Base-by-base conservation (phyloP, 2,888 invertebrate genomes). In the Barypeithes pellucidus region DNA sequence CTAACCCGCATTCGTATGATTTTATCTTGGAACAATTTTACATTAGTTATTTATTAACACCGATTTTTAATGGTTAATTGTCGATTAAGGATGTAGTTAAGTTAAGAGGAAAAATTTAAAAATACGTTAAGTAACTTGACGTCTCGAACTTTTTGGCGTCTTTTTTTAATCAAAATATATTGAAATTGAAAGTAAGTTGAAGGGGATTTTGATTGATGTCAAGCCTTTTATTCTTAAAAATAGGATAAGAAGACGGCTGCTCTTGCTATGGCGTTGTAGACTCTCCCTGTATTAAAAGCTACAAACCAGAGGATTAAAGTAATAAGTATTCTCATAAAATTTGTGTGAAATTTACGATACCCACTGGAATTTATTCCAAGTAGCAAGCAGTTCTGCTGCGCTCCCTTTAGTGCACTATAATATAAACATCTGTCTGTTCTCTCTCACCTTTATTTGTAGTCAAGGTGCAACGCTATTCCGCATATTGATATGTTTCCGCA, bases 361-460 rank as follows among this genome's bases (percentile, higher is more conserved):
- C 20, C 47, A 20, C 8, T 7, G 20, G 47, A 9, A 20, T 20
- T 20, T 20, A 18, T 18, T 20, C 47, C 20, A 47, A 47, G 47
- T 18, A 18, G 47, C 20, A 8, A 20, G 47, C 47, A 47, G 8
- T 20, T 47, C 20, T 20, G 20, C 20, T 9, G 47, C 2, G 29
- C 29, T 47, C 20, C 18, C 45, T 16, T 18, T 16, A 2, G 18
- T 45, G 18, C 45, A 29, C 29, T 29, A 29, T n/a, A 41, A 12
- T 11, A 43, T 4, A 43, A 22, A 8, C 20, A 47, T 22, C 20
- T 47, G 20, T 47, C 18, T 11, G 18, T 47, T 47, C 18, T 9
- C 47, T 47, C 47, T 18, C 20, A 47, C 47, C 20, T 47, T 47
- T 47, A 47, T 47, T 47, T 47, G 47, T 47, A 20, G 20, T 9